These are phyloP conservation scores for Oxyura jamaicensis DNA, from an alignment of 2,113 vertebrate genomes.

Conservation along the genomic window DNA sequence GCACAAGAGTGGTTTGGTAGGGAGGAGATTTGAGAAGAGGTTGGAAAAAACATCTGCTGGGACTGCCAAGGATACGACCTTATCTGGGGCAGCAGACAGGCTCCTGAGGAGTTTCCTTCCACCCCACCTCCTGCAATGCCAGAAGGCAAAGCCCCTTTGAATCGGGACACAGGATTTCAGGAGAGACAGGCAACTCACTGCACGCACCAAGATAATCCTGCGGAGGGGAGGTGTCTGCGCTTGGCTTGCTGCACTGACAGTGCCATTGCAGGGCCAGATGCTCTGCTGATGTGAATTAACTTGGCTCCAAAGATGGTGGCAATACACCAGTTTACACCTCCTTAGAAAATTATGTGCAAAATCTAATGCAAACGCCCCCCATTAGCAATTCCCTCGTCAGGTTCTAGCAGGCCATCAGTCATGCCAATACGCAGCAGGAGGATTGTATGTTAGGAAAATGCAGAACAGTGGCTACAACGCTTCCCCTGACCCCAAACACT, in stretches of 20 bases:
- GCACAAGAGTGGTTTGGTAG: background rate
- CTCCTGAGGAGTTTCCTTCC: background rate
- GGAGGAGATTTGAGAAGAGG: background rate
- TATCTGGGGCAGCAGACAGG: background rate
- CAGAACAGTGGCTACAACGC: background rate
- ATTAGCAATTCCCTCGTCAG: background rate
- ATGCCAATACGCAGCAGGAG: background rate
- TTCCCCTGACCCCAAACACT: background rate
- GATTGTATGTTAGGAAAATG: background rate
- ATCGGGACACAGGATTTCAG: background rate
- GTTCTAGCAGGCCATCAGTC: background rate
- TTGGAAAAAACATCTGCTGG: background rate
- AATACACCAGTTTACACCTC: background rate
- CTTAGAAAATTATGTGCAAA: background rate
- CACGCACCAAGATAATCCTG: background rate
- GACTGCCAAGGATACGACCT: background rate
- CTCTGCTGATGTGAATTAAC: background rate
- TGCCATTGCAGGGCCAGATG: background rate
- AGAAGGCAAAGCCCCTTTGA: background rate
- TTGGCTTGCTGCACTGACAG: background rate
- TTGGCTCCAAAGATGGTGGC: background rate
- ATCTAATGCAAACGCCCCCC: background rate
- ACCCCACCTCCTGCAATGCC: background rate
- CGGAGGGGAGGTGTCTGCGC: background rate
- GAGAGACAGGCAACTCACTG: background rate